A percentile compares a stretch with the other conserved stretches of the same genome.
Evolutionary conservation across 2,888 invertebrate genomes (phyloP).

Genomic region (Pyrochroa serraticornis): DNA sequence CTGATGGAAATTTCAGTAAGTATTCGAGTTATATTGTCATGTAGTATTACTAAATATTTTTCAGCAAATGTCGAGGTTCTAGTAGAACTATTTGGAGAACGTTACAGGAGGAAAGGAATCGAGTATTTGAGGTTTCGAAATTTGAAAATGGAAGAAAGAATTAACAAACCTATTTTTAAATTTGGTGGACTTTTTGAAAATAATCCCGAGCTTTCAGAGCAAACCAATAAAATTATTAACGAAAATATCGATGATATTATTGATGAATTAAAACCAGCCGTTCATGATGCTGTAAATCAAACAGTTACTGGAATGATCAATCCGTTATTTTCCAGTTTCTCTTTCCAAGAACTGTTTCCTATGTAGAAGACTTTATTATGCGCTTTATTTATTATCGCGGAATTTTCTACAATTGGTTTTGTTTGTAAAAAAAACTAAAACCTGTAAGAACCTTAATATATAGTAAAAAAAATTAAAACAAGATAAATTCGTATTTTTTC

Average conservation of each 20-base stretch:
- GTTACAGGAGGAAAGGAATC: constrained; percentile 57
- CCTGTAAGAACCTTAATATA: too few relatives aligned
- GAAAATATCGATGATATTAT: constrained; percentile 72
- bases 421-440: too few relatives aligned
- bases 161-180: constrained; percentile 65
- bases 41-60: constrained; percentile 28
- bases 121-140: constrained; percentile 66
- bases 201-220: constrained; percentile 62
- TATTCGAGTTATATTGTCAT: constrained; percentile 33
- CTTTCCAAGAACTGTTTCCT: constrained; percentile 59
- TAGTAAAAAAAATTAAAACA: too few relatives aligned
- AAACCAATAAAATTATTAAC: constrained; percentile 74
- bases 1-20: constrained; percentile 71
- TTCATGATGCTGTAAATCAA: constrained; percentile 64
- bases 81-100: constrained; percentile 63
- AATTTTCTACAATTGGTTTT: too few relatives aligned
- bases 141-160: constrained; percentile 66
- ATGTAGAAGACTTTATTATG: too few relatives aligned
- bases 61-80: constrained; percentile 68
- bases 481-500: too few relatives aligned
- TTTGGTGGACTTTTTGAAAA: constrained; percentile 72
- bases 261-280: constrained; percentile 68
- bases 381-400: too few relatives aligned
- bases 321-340: constrained; percentile 61
- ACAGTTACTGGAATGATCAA: constrained; percentile 61